A percentile compares a stretch with the other conserved stretches of the same genome.
Evolutionary conservation across 2,113 vertebrate genomes (phyloP).

Genomic region (Peromyscus californicus): DNA sequence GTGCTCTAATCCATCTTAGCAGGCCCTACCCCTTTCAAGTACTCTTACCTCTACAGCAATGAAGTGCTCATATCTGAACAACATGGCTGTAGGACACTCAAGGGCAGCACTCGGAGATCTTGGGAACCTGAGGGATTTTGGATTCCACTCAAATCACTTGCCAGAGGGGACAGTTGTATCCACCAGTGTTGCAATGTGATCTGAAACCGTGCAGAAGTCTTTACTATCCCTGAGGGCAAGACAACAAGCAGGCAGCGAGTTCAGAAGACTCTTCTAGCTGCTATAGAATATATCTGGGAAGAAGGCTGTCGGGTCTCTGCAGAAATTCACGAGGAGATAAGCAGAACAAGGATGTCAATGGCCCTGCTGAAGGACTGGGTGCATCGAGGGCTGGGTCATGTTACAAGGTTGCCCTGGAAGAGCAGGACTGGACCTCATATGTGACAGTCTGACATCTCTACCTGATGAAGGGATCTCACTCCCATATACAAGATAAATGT

Average conservation of each 20-base stretch:
- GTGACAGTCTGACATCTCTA: neutral
- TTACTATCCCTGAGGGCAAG: neutral
- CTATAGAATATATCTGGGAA: neutral
- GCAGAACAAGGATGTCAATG: neutral
- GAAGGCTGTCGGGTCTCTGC: neutral
- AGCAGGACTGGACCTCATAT: neutral
- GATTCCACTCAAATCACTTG: conserved; percentile 13
- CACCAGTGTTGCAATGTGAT: neutral
- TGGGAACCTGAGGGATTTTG: neutral
- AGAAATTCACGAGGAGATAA: neutral
- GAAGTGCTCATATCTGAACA: neutral
- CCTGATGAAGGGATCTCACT: neutral
- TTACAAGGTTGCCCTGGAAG: neutral
- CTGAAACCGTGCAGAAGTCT: neutral
- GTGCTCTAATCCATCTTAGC: neutral
- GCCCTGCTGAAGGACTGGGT: too few relatives aligned
- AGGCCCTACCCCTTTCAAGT: neutral
- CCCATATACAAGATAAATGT: accelerated
- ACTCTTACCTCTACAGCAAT: neutral
- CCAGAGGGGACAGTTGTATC: neutral
- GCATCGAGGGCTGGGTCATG: accelerated
- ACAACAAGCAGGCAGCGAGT: neutral
- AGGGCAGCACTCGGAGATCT: neutral
- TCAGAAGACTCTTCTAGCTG: neutral
- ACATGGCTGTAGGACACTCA: neutral